Evolutionary conservation across 1,140 invertebrate species (phyloP), one percentile per base, ranked within the genome.

Genomic region (Drosophila aff.): DNA sequence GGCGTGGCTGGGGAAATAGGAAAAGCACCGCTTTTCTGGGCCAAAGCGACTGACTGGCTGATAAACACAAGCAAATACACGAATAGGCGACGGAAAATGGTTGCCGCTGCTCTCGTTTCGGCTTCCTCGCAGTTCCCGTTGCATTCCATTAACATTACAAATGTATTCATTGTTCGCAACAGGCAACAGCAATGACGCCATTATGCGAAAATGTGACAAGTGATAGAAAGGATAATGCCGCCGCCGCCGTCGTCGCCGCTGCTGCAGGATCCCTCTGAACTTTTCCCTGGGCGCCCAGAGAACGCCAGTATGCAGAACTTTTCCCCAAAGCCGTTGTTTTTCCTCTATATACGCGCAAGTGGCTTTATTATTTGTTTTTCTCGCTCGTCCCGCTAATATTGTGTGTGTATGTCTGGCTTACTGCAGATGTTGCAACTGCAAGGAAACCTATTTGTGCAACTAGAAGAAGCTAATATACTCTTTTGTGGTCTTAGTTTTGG

Each of bases 101-200:
- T 66, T 76, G 66, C 58, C 60, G 72, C 60, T 82, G 71, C 71
- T 79, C 57, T 33, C 68, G 60, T 65, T 65, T 62, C 55, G 67
- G 38, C 41, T 72, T 60, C 69, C 69, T 26, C 71, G 53, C 68
- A 59, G 62, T 43, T 81, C 68, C 65, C 73, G 77, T 53, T 81
- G 84, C 84, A 87, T 89, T 83, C 84, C 84, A 87, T 87, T 87
- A 87, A 89, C 82, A 85, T 87, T 89, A 87, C 84, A 87, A 87
- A 89, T 87, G 84, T 89, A 87, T 87, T 87, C 84, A 87, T 87
- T 87, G 84, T 87, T 89, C 62, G 67, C 80, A 77, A 60, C 58
- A 64, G 62, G 44, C 74, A 76, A 46, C 47, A 53, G 33, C 63
- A 78, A 69, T 41, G 60, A 80, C 76, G 84, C 84, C 67, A 87